Conservation (phyloP, 2,797 vertebrate genomes). For the Pipistrellus kuhlii region DNA sequence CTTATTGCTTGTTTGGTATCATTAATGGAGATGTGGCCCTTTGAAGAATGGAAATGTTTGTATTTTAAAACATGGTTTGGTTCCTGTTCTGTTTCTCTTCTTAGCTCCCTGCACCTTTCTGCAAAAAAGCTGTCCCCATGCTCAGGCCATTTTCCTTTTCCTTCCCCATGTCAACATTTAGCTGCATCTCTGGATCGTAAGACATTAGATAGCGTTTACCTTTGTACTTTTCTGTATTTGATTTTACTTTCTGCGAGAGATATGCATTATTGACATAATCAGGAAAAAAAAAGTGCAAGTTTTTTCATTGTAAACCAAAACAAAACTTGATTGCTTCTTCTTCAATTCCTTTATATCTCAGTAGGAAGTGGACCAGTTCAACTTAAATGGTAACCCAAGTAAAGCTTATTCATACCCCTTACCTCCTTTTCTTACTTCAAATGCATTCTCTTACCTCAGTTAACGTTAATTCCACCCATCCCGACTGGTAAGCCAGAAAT, state of each 20-base stretch:
- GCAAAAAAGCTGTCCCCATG: neutral
- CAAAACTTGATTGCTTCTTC: conserved; percentile 16
- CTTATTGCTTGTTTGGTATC: neutral
- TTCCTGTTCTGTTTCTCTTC: neutral
- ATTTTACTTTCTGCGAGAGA: conserved; percentile 13
- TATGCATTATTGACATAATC: neutral
- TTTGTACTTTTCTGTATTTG: conserved; percentile 33
- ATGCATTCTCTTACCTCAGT: neutral
- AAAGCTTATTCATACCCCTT: conserved; percentile 25
- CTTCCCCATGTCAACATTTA: neutral
- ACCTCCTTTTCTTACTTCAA: neutral
- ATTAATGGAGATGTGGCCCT: neutral
- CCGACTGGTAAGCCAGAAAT: neutral
- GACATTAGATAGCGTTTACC: neutral
- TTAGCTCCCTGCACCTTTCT: neutral
- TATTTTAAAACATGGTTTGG: conserved; percentile 21
- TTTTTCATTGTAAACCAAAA: conserved; percentile 32
- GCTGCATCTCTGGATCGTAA: neutral
- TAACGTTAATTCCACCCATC: neutral
- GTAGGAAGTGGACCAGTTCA: neutral
- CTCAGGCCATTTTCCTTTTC: neutral
- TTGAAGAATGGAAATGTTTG: neutral
- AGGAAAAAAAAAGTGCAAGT: neutral
- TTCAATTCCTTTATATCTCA: conserved; percentile 10
- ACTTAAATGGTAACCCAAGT: conserved; percentile 43